phyloP scores from a whole-genome alignment of 2,797 vertebrate species.

The Anolis apletophallus region DNA sequence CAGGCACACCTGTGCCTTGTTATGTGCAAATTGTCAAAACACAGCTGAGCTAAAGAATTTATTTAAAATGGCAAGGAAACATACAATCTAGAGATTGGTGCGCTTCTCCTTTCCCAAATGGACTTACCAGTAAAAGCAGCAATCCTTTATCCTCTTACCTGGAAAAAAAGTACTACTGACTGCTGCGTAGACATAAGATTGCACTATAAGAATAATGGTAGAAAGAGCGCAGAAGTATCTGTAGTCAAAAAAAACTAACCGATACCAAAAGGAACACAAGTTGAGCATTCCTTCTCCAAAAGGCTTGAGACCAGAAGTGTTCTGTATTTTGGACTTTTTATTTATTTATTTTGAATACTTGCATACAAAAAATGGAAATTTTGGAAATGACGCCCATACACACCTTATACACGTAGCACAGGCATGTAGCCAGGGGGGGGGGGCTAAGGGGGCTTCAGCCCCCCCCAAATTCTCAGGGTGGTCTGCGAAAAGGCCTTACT shows the following conservation, averaged over 20 bases:
- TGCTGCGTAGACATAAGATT: neutral
- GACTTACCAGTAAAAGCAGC: constrained; percentile 12
- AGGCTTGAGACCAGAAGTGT: too few relatives aligned
- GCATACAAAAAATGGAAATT: too few relatives aligned
- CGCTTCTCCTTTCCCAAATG: neutral
- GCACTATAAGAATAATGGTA: constrained; percentile 11
- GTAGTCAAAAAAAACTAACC: neutral
- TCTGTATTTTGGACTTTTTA: too few relatives aligned
- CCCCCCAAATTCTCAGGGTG: too few relatives aligned
- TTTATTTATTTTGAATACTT: too few relatives aligned
- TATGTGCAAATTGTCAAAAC: constrained; percentile 34
- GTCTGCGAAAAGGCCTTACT: too few relatives aligned
- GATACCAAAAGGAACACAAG: constrained; percentile 20
- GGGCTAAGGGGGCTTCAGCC: too few relatives aligned
- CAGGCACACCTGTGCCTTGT: constrained; percentile 63
- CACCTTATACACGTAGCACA: too few relatives aligned
- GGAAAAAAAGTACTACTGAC: neutral
- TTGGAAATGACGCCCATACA: too few relatives aligned
- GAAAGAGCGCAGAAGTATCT: neutral
- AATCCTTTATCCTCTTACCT: neutral
- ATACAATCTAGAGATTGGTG: constrained; percentile 33
- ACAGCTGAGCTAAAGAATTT: neutral
- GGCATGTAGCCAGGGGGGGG: too few relatives aligned
- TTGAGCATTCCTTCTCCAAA: too few relatives aligned
- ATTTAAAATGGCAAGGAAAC: constrained; percentile 36